Percentiles rank a stretch among this genome's conserved stretches.
These are phyloP conservation scores for Pristionchus arcanus DNA, from an alignment of 2,888 invertebrate species.

Conservation along the genomic window DNA sequence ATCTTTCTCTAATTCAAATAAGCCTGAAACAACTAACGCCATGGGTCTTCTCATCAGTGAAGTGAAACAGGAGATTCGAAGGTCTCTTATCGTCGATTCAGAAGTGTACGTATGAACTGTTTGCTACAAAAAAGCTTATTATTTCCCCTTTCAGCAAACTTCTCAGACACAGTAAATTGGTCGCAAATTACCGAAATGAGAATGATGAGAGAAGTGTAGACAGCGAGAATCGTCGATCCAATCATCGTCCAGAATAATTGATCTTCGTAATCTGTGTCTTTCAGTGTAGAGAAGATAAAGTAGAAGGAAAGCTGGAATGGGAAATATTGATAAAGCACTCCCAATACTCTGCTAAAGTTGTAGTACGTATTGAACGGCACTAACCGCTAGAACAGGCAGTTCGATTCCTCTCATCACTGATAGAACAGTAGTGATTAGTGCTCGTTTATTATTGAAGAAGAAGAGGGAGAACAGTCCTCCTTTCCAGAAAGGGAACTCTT, in stretches of 20 bases:
- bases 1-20: neutral
- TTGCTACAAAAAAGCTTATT: neutral
- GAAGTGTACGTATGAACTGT: neutral
- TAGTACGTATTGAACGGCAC: neutral
- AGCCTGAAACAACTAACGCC: neutral
- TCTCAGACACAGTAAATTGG: neutral
- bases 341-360: neutral
- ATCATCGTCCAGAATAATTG: slow-evolving; percentile 38
- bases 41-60: slow-evolving; percentile 35
- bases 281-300: slow-evolving; percentile 5
- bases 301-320: slow-evolving; percentile 24
- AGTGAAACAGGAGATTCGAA: slow-evolving; percentile 7
- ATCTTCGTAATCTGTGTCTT: neutral
- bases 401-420: slow-evolving; percentile 24
- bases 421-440: neutral
- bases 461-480: slow-evolving; percentile 6
- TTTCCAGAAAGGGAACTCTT: neutral
- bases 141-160: too few species aligned
- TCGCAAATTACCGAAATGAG: neutral
- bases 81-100: neutral
- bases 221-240: neutral
- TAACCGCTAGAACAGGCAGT: neutral
- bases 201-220: neutral
- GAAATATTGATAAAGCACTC: neutral
- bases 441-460: neutral